Evolutionary conservation across 2,797 vertebrate genomes (phyloP), one percentile per base, ranked within the genome.

Genomic region (Microctenopoma lineatum): DNA sequence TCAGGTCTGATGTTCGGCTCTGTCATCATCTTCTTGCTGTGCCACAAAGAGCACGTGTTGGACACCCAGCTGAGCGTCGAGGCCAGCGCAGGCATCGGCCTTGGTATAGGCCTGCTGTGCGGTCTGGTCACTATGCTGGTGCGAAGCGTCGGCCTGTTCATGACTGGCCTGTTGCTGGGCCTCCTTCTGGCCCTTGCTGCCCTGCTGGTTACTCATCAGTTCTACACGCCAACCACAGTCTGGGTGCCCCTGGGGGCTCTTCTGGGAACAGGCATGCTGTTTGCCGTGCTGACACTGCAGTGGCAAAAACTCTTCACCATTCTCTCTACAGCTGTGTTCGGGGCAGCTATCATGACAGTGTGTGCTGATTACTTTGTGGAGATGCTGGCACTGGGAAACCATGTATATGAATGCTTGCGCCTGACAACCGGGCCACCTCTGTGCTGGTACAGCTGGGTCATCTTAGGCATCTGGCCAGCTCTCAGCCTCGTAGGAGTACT

Each of bases 361-460:
- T 95, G 95, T 36, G 92, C 92, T 2, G 96, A 97, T 87, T 96
- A 96, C 75, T 95, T 96, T 34, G 89, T 95, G 84, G 95, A 97
- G 88, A 93, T 92, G 82, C 91, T 96, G 86, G 92, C 88, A 26
- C 83, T 97, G 83, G 93, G 90, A 66, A 83, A 56, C 5, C 87
- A 95, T 0, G 74, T 95, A 7, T 94, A 94, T 2, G 91, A 95
- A 39, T 90, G 93, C 52, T 85, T 97, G 80, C 93, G 95, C 2
- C 89, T 96, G 71, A 82, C 84, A 5, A 80, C 92, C 0, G 87
- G 87, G 25, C 87, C 84, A 25, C 87, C 93, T 4, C 93, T 95
- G 65, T 97, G 96, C 93, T 97, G 96, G 95, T 95, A 94, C 86
- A 95, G 95, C 88, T 97, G 96, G 96, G 95, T 94, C 69, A 93